These are phyloP conservation scores for Osmoderma eremita DNA, from an alignment of 2,888 invertebrate genomes.

Conservation along the genomic window DNA sequence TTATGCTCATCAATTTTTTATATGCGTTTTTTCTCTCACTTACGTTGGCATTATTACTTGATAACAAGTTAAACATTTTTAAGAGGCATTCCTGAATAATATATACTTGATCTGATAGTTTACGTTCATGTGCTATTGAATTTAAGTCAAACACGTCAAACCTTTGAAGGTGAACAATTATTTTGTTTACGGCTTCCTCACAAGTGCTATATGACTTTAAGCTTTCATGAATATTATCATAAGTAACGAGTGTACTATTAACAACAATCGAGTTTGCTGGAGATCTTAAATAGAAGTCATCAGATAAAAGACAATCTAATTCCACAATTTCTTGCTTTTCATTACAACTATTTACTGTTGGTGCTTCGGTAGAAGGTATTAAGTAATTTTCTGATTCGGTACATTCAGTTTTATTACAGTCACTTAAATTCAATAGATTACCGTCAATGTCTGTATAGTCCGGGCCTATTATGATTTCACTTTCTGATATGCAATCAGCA, in stretches of 20 bases:
- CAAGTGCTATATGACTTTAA: background rate
- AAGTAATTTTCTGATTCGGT: too few species aligned
- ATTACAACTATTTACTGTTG: background rate
- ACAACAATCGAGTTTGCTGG: background rate
- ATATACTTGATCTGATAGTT: background rate
- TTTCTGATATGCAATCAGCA: too few species aligned
- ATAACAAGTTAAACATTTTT: slow-evolving; percentile 2
- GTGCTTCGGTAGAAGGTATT: too few species aligned
- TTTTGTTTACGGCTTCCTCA: background rate
- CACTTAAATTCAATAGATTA: too few species aligned
- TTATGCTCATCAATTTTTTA: background rate
- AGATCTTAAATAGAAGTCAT: background rate
- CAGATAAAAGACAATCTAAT: background rate
- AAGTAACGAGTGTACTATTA: background rate
- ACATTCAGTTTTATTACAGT: too few species aligned
- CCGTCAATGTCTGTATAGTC: too few species aligned
- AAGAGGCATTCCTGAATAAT: background rate
- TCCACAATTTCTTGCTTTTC: background rate
- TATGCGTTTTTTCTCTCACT: slow-evolving; percentile 6
- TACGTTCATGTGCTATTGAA: background rate
- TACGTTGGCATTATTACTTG: background rate
- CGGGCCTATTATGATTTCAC: too few species aligned
- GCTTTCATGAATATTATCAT: background rate
- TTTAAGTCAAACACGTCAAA: background rate
- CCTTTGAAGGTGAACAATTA: slow-evolving; percentile 4